Percentiles rank a stretch among this genome's conserved stretches.
Conservation (phyloP, 2,797 vertebrate genomes). For the Neosilurus hyrtlii region DNA sequence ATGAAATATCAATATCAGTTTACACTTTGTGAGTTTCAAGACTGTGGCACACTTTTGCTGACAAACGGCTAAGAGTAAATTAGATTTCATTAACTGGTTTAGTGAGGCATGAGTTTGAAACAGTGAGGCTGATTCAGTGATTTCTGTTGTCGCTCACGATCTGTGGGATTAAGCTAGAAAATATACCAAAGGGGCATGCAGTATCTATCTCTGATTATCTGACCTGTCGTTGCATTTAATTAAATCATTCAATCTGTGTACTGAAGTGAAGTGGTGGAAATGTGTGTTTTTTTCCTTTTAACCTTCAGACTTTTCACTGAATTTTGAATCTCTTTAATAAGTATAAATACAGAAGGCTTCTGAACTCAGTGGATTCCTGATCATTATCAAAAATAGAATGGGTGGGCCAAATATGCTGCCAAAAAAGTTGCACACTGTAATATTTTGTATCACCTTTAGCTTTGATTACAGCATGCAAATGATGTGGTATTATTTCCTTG, state of each 20-base stretch:
- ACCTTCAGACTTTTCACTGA: not conserved
- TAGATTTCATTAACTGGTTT: slow-evolving; percentile 17
- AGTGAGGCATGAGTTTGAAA: not conserved
- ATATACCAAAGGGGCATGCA: not conserved
- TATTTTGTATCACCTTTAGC: too few species aligned
- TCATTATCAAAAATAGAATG: not conserved
- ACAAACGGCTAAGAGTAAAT: not conserved
- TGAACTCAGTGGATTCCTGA: not conserved
- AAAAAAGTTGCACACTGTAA: not conserved
- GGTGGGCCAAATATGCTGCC: not conserved
- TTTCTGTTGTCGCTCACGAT: not conserved
- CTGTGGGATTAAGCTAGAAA: not conserved
- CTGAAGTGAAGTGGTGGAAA: not conserved
- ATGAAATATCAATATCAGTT: not conserved
- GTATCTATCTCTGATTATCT: too few species aligned
- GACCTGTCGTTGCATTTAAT: not conserved
- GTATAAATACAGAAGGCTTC: not conserved
- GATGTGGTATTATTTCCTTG: too few species aligned
- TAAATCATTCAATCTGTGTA: not conserved
- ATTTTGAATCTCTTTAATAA: not conserved
- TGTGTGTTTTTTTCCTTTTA: not conserved
- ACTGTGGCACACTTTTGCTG: not conserved
- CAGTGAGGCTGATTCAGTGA: not conserved
- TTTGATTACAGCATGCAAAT: too few species aligned
- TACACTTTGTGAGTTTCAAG: not conserved